Base-by-base conservation (phyloP, 2,888 invertebrate genomes). In the Lycophotia porphyrea region DNA sequence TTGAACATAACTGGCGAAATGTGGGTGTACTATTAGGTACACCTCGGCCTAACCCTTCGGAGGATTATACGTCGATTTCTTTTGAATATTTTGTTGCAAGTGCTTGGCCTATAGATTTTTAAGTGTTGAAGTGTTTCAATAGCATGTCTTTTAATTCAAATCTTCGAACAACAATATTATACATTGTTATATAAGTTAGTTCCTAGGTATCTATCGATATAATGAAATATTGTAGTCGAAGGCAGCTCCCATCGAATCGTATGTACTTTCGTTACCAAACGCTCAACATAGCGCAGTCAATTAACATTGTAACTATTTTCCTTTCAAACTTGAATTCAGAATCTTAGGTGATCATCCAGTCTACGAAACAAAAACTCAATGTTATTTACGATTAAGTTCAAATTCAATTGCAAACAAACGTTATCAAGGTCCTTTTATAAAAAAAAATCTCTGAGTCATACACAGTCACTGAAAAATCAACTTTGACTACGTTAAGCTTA, bases 201-300 rank as follows among this genome's bases (percentile, higher is more conserved):
- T 70, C 44, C 64, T 84, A 84, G 74, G 55, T 65, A 81, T 71
- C 34, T 74, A 76, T 61, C 67, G 74, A 58, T 79, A 73, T 64
- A 78, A 75, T 39, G 44, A 74, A 60, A 74, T 60, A 58, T 68
- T 71, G 55, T 80, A 85, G 76, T 71, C 71, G 39, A 73, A 77
- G 74, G 72, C 76, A 78, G 72, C 76, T 81, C 68, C 66, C 42
- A 80, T 78, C n/a, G 67, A 49, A 73, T 73, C 42, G 71, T 74
- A 60, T 27, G 66, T 70, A 63, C 74, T 84, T 76, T 61, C 49
- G 27, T 82, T 73, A 80, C 52, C 39, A 75, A 80, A 64, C 71
- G 81, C 76, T 83, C 76, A 81, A 84, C 63, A 63, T 77, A 87
- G 81, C 76, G 73, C 85, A 83, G 89, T 89, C 88, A 89, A 89